A percentile compares a stretch with the other conserved stretches of the same genome.
Conservation (phyloP, 2,797 vertebrate genomes). For the Eremophila alpestris region DNA sequence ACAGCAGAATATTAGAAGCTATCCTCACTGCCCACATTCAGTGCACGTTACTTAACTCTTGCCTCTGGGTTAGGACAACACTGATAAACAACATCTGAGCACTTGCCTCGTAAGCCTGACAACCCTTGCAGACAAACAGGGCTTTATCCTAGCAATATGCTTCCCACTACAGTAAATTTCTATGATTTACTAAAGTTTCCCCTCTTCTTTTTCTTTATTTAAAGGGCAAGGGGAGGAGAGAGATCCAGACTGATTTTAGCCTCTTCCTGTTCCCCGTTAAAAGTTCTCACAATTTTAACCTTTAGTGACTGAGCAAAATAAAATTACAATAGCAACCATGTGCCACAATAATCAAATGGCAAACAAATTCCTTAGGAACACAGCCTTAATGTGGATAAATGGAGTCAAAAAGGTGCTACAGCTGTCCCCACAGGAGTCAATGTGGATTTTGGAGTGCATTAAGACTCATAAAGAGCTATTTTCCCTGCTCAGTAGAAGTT, state of each 20-base stretch:
- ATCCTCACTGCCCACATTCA: background rate
- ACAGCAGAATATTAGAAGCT: accelerated
- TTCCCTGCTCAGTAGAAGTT: background rate
- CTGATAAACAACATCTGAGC: slow-evolving; percentile 23
- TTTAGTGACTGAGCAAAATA: background rate
- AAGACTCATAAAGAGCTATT: background rate
- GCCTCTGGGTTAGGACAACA: slow-evolving; percentile 5
- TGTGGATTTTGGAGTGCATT: background rate
- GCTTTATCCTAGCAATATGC: background rate
- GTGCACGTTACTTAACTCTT: background rate
- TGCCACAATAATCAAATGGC: background rate
- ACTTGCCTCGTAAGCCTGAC: background rate
- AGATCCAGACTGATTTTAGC: background rate
- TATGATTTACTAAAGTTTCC: background rate
- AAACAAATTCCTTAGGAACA: background rate
- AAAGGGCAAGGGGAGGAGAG: background rate
- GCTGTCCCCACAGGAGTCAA: background rate
- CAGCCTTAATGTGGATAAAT: background rate
- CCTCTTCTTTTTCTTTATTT: background rate
- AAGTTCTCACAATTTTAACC: background rate
- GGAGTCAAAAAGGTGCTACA: background rate
- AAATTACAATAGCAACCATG: background rate
- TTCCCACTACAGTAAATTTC: background rate
- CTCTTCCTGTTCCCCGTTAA: background rate
- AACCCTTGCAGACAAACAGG: background rate